phyloP scores from a whole-genome alignment of 2,888 invertebrate genomes.

The Synergus japonicus region DNA sequence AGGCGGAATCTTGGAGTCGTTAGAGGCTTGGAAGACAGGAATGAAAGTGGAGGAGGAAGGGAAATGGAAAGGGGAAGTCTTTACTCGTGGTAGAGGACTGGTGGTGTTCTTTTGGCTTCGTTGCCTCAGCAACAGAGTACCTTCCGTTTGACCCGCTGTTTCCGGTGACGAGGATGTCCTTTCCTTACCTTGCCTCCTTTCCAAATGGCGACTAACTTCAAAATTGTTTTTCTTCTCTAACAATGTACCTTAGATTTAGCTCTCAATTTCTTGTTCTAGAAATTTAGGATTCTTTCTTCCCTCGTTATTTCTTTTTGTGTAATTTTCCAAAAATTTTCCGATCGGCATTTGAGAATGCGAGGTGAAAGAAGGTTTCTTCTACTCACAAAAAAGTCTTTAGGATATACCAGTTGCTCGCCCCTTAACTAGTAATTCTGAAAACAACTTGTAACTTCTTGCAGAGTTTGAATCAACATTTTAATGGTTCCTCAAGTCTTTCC shows the following conservation, averaged over 20 bases:
- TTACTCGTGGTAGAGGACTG: slow-evolving; percentile 48
- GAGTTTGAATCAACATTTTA: neutral
- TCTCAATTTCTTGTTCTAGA: neutral
- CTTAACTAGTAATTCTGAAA: neutral
- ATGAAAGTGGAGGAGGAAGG: slow-evolving; percentile 40
- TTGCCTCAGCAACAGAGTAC: slow-evolving; percentile 73
- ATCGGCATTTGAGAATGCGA: neutral
- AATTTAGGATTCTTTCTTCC: too few relatives aligned
- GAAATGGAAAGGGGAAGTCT: slow-evolving; percentile 49
- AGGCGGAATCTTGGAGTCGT: slow-evolving; percentile 40
- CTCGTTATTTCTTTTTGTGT: too few relatives aligned
- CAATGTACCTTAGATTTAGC: neutral
- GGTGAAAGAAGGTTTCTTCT: neutral
- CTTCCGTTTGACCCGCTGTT: slow-evolving; percentile 72
- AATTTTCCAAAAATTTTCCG: too few relatives aligned
- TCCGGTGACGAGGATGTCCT: slow-evolving; percentile 67
- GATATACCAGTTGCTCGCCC: neutral
- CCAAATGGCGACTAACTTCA: slow-evolving; percentile 45
- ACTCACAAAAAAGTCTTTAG: neutral
- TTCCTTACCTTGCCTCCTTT: slow-evolving; percentile 59
- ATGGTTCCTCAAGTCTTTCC: neutral
- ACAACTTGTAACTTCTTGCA: neutral
- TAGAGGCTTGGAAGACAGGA: slow-evolving; percentile 35
- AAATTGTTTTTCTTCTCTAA: slow-evolving; percentile 20
- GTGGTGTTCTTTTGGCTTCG: slow-evolving; percentile 64